Base-by-base conservation (phyloP, 2,888 invertebrate genomes). In the Agrypnus murinus region DNA sequence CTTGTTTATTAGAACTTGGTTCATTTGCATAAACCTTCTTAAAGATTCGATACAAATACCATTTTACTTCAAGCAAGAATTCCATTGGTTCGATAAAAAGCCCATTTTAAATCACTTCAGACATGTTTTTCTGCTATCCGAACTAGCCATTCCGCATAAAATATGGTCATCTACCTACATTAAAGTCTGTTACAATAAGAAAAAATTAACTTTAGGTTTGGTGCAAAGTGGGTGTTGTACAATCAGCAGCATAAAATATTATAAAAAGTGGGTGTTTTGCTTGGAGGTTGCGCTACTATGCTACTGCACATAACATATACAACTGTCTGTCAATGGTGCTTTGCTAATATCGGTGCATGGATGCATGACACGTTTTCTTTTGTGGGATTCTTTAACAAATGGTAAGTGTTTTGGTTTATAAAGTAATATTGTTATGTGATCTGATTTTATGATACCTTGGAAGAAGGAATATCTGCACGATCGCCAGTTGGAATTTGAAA, bases 271-370 rank as follows among this genome's bases (percentile, higher is more conserved):
- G 55, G 55, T 17, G 55, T 36, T 25, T 36, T 17, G 36, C 50
- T 32, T 55, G 55, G 34, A 55, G 55, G 55, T 36, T 36, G 25
- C 5, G 25, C n/a, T n/a, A n/a, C n/a, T n/a, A n/a, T 25, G 38
- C 55, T 19, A 36, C 55, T 14, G 5, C 25, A n/a, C n/a, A n/a
- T n/a, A n/a, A n/a, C n/a, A n/a, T 5, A 25, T 25, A 25, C 25
- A 25, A 31, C 43, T 12, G 50, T 25, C 55, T 55, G 55, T 55
- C 55, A 55, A 55, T 55, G 55, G 17, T 55, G 36, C 36, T 48
- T 25, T 50, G 50, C 14, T n/a, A 50, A 50, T 50, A 25, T 12
- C 31, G 12, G 50, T 50, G 31, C 12, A 50, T 31, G 14, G 12
- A 31, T 50, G 31, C 50, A 19, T 31, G 19, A 8, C 50, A 50